Percentiles rank a stretch among this genome's conserved stretches.
Conservation (phyloP, 2,888 invertebrate genomes). For the Drosophila nr. perissopoda region DNA sequence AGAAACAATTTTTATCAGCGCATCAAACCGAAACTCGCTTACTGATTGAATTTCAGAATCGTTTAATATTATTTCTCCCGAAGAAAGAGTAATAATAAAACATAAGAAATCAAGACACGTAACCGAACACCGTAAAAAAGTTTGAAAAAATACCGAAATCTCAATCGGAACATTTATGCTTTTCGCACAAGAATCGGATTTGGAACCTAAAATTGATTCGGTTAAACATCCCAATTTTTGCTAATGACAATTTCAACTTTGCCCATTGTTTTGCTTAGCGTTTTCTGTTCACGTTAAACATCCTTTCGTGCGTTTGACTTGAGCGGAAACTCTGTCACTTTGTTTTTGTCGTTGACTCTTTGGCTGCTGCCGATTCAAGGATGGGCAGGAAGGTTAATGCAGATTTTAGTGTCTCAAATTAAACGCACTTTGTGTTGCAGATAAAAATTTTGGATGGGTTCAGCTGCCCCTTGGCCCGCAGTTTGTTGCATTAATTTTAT, state of each 20-base stretch:
- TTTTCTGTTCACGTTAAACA: slow-evolving; percentile 13
- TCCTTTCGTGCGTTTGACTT: slow-evolving; percentile 33
- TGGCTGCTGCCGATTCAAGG: slow-evolving; percentile 29
- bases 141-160: neutral
- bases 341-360: slow-evolving; percentile 40
- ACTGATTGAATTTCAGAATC: neutral
- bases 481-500: neutral
- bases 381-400: slow-evolving; percentile 13
- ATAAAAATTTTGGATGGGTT: slow-evolving; percentile 1
- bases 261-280: neutral
- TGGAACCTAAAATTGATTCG: neutral
- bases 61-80: neutral
- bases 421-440: slow-evolving; percentile 53
- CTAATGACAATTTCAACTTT: neutral
- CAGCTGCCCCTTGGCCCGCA: neutral
- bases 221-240: neutral
- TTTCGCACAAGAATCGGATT: neutral
- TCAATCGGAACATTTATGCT: neutral
- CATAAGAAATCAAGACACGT: neutral
- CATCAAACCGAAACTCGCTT: neutral
- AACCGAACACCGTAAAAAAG: neutral
- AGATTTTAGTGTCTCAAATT: slow-evolving; percentile 51
- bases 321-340: slow-evolving; percentile 44
- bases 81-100: neutral
- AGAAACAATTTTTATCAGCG: neutral